Conservation (phyloP, 2,888 invertebrate genomes). For the Leptinotarsa haldemani region DNA sequence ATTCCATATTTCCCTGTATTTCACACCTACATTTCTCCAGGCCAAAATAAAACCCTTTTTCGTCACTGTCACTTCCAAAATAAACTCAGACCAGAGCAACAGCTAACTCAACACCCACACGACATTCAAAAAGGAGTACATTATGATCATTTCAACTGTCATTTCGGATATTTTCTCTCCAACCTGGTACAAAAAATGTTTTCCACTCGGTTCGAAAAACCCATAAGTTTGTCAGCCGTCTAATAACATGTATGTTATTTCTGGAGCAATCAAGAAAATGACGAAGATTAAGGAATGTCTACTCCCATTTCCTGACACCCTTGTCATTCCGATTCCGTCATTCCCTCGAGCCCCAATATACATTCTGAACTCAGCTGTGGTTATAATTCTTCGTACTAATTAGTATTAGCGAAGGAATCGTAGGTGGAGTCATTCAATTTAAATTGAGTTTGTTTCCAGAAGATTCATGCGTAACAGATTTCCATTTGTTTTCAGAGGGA, state of each 20-base stretch:
- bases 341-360: background rate
- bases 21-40: background rate
- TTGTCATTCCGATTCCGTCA: conserved; percentile 34
- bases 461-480: too few species aligned
- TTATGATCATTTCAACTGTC: background rate
- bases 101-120: too few species aligned
- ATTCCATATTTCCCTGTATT: too few species aligned
- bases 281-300: conserved; percentile 59
- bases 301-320: conserved; percentile 53
- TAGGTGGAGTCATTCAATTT: conserved; percentile 8
- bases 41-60: background rate
- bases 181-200: background rate
- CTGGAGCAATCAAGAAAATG: conserved; percentile 54
- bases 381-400: conserved; percentile 16
- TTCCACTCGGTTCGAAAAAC: conserved; percentile 19
- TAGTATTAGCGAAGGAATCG: conserved; percentile 1
- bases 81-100: too few species aligned
- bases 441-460: background rate
- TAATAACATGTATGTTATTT: conserved; percentile 36
- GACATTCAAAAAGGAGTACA: background rate
- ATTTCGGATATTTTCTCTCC: background rate
- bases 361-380: conserved; percentile 24
- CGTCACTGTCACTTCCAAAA: background rate
- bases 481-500: too few species aligned
- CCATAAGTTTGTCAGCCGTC: conserved; percentile 21